Evolutionary conservation across 2,888 invertebrate species (phyloP).

Genomic region (Tenthredo distinguenda): DNA sequence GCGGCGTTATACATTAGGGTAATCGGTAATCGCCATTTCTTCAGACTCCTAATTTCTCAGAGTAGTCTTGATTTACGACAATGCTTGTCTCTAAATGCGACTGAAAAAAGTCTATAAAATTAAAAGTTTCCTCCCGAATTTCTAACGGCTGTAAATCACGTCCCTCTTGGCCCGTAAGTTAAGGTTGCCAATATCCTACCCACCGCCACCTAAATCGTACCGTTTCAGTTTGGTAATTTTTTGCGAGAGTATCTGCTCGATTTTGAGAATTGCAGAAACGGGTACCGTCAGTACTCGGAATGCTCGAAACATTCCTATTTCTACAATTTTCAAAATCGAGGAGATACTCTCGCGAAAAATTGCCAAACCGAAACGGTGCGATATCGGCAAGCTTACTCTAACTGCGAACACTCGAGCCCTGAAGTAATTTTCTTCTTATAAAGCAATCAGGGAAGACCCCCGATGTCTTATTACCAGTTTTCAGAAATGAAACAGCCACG

Average conservation of each 20-base stretch:
- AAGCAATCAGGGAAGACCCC: background rate
- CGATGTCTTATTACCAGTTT: background rate
- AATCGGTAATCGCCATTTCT: background rate
- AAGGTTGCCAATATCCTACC: too few species aligned
- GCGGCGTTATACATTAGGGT: background rate
- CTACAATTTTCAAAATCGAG: too few species aligned
- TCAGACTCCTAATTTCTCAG: background rate
- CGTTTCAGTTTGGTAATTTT: too few species aligned
- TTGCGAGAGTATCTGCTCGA: too few species aligned
- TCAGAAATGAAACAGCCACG: background rate
- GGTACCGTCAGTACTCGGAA: too few species aligned
- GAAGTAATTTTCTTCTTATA: background rate
- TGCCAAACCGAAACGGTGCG: too few species aligned
- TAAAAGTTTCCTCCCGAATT: background rate
- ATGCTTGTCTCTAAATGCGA: background rate
- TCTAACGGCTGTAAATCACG: background rate
- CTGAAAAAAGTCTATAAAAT: constrained; percentile 12
- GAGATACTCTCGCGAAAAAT: too few species aligned
- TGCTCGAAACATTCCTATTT: too few species aligned
- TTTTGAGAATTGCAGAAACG: too few species aligned
- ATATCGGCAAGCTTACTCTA: background rate
- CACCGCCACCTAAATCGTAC: too few species aligned
- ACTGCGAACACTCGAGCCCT: constrained; percentile 1
- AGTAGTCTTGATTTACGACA: background rate
- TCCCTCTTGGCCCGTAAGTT: background rate